Percentiles rank a stretch among this genome's conserved stretches.
Conservation (phyloP, 2,888 invertebrate genomes). For the Mechanitis messenoides region DNA sequence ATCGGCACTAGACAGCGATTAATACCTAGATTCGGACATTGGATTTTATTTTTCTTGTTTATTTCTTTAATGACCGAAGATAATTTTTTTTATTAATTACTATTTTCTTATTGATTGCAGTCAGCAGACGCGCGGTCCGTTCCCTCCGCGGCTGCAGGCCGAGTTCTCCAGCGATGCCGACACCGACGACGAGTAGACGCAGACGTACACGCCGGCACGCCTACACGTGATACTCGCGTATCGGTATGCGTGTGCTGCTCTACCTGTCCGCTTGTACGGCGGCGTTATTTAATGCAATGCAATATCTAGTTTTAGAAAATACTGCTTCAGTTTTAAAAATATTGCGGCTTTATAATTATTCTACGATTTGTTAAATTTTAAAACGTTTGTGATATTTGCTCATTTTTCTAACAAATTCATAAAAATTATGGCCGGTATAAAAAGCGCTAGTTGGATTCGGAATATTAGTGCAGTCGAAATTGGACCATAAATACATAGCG, state of each 20-base stretch:
- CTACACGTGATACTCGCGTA: not conserved
- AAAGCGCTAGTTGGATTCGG: slow-evolving; percentile 11
- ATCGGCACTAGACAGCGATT: not conserved
- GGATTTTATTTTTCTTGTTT: not conserved
- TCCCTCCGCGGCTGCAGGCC: slow-evolving; percentile 78
- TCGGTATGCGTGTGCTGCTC: not conserved
- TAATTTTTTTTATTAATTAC: not conserved
- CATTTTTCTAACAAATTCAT: slow-evolving; percentile 16
- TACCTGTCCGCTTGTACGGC: not conserved
- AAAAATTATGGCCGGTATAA: slow-evolving; percentile 9
- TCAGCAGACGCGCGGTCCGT: slow-evolving; percentile 83
- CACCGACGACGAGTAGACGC: slow-evolving; percentile 90
- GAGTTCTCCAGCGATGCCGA: slow-evolving; percentile 93
- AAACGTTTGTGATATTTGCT: slow-evolving; percentile 23
- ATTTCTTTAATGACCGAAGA: too few relatives aligned
- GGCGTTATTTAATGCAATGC: not conserved
- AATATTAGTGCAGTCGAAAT: slow-evolving; percentile 4
- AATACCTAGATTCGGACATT: too few relatives aligned
- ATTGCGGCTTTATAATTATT: not conserved
- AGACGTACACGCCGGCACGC: not conserved
- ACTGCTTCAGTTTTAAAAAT: not conserved
- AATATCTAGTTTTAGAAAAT: not conserved
- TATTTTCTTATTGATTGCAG: slow-evolving; percentile 55
- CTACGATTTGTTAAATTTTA: slow-evolving; percentile 11
- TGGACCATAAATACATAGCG: not conserved